phyloP scores from a whole-genome alignment of 2,113 vertebrate species.

The Benitochromis conjunctus region DNA sequence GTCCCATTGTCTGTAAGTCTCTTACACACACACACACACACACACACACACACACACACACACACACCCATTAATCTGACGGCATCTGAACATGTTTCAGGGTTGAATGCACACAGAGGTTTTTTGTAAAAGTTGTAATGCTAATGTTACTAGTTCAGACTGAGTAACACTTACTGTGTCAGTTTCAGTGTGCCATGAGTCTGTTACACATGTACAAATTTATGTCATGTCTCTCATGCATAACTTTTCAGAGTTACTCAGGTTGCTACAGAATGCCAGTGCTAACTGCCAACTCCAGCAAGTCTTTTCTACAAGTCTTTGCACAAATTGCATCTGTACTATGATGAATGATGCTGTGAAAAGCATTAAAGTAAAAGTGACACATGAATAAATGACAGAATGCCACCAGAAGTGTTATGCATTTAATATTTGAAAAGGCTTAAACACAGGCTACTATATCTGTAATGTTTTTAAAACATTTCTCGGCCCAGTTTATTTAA shows the following conservation, averaged over 20 bases:
- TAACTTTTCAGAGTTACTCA: not conserved
- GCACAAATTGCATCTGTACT: not conserved
- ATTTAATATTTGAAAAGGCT: not conserved
- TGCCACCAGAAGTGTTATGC: not conserved
- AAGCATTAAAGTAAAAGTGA: not conserved
- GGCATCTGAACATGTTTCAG: not conserved
- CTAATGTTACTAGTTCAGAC: not conserved
- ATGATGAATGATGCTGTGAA: not conserved
- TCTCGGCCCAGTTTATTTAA: not conserved
- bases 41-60: not conserved
- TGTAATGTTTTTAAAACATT: not conserved
- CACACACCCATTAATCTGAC: not conserved
- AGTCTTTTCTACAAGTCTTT: not conserved
- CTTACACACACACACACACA: not conserved
- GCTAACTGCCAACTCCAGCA: not conserved
- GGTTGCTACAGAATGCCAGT: not conserved
- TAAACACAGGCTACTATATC: not conserved
- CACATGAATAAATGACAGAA: not conserved
- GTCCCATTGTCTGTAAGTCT: constrained; percentile 54
- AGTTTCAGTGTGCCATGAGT: not conserved
- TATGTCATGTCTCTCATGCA: not conserved
- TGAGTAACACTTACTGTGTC: not conserved
- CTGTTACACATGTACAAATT: not conserved
- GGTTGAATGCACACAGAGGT: not conserved
- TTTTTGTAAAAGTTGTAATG: not conserved